Evolutionary conservation across 2,888 invertebrate species (phyloP), one percentile per base, ranked within the genome.

Genomic region (Tetheella fluctuosa): DNA sequence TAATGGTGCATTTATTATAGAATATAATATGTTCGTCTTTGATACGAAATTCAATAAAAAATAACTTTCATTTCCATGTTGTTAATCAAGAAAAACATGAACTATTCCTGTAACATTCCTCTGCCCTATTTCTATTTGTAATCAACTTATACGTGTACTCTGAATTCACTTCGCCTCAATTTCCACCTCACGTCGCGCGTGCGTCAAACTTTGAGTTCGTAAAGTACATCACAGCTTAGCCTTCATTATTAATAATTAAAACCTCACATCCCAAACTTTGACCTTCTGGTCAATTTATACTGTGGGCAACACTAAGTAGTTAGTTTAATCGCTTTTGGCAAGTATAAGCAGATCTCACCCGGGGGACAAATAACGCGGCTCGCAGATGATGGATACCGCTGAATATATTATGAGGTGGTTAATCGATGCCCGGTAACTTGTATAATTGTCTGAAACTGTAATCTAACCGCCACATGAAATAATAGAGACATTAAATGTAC

Each of bases 391-490:
- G 80, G 83, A 83, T 83, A 76, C 69, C 71, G 67, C 73, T 88
- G 88, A 88, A 89, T 89, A 88, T 83, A 86, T 89, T 85, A 89
- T 80, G 68, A 63, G 64, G 58, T 70, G 72, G 79, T 73, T 83
- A 81, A 84, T 80, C 77, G 79, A 75, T 73, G 72, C 74, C 73
- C 63, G 76, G 74, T 64, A 79, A 79, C 71, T 81, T 82, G 57
- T 69, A 67, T 77, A 78, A 79, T 80, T 79, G 79, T 71, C 71
- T 68, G 69, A 71, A 67, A 62, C 71, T 60, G 39, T 65, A 70
- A 62, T 64, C 65, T 73, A 60, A 39, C 71, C 70, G 73, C 70
- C 60, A 70, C 74, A 70, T 67, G 30, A 30, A 30, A 30, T 30
- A 30, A 34, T 34, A 34, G 13, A 34, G 34, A 13, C 34, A 34